These are phyloP conservation scores for Chloebia gouldiae DNA, from an alignment of 2,113 vertebrate genomes.

Conservation along the genomic window DNA sequence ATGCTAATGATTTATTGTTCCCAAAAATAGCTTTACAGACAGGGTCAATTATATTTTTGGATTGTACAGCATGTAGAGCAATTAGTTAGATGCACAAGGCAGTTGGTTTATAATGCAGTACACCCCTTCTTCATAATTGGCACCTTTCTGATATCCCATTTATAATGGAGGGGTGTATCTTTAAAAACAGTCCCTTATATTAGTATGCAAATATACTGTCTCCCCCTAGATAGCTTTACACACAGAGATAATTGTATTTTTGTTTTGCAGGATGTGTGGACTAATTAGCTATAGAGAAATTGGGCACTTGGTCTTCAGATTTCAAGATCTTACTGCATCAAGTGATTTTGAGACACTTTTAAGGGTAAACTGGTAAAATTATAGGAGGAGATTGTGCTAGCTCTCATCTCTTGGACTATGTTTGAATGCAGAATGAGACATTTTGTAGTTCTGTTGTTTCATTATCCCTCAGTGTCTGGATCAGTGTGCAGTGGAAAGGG, in stretches of 20 bases:
- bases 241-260: conserved; percentile 43
- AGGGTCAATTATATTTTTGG: conserved; percentile 45
- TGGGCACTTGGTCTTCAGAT: conserved; percentile 19
- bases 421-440: not conserved
- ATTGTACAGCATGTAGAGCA: not conserved
- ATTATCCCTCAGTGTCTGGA: not conserved
- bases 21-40: conserved; percentile 53
- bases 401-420: not conserved
- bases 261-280: not conserved
- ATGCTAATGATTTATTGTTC: conserved; percentile 54
- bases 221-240: conserved; percentile 41
- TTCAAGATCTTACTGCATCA: conserved; percentile 23
- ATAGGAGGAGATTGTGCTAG: not conserved
- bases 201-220: conserved; percentile 32
- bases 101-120: conserved; percentile 37
- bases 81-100: conserved; percentile 46
- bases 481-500: not conserved
- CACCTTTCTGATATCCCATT: conserved; percentile 41
- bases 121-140: conserved; percentile 22
- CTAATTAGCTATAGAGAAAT: conserved; percentile 20
- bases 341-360: conserved; percentile 31
- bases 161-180: conserved; percentile 14
- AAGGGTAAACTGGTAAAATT: conserved; percentile 18
- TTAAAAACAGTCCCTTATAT: conserved; percentile 32
- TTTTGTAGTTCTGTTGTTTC: not conserved